Evolutionary conservation across 2,797 vertebrate genomes (phyloP).

Genomic region (Nothura maculosa): DNA sequence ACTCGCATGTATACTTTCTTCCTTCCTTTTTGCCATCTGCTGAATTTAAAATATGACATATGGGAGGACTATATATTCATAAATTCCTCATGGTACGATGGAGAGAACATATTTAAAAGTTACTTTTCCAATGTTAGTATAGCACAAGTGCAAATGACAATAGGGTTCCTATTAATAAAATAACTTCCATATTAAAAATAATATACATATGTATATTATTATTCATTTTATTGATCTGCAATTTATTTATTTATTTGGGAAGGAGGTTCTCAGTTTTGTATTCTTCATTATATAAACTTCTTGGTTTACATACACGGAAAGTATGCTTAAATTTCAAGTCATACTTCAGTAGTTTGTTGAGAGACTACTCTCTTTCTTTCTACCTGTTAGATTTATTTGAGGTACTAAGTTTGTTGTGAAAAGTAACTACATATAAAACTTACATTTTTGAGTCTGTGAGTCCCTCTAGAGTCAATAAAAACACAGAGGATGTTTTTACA

Average conservation of each 20-base stretch:
- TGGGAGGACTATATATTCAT: background rate
- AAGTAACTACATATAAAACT: background rate
- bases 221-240: background rate
- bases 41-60: background rate
- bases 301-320: rapidly evolving
- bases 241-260: background rate
- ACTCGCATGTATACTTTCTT: background rate
- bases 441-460: background rate
- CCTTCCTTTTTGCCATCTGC: background rate
- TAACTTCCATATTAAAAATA: background rate
- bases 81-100: background rate
- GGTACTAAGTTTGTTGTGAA: background rate
- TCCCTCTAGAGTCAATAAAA: background rate
- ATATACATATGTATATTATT: background rate
- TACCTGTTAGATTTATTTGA: background rate
- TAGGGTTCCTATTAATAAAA: background rate
- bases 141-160: background rate
- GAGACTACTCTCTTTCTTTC: background rate
- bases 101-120: background rate
- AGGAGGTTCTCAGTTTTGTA: background rate
- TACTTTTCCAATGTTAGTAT: background rate
- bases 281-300: background rate
- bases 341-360: background rate
- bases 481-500: background rate
- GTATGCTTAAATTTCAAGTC: background rate